Evolutionary conservation across 2,888 invertebrate species (phyloP).

Genomic region (Camptogramma bilineatum): DNA sequence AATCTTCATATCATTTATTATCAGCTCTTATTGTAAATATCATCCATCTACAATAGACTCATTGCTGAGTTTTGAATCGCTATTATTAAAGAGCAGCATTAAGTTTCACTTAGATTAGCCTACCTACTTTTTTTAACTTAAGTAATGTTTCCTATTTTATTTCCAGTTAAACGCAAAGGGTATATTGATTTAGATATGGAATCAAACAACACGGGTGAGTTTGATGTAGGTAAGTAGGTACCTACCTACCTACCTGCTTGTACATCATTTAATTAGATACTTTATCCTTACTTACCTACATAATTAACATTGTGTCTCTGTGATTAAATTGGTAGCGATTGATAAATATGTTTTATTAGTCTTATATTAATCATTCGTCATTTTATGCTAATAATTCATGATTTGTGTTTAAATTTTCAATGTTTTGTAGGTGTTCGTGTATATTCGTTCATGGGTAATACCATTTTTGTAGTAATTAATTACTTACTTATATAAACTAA

Average conservation of each 20-base stretch:
- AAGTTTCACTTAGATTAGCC: too few relatives aligned
- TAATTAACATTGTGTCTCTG: neutral
- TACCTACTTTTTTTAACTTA: too few relatives aligned
- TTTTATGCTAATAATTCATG: constrained; percentile 3
- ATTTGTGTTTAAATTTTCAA: constrained; percentile 25
- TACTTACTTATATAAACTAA: neutral
- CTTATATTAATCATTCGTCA: too few relatives aligned
- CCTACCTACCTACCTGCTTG: too few relatives aligned
- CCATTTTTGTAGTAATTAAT: constrained; percentile 16
- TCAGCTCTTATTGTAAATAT: too few relatives aligned
- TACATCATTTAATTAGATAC: neutral
- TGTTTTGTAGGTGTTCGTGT: constrained; percentile 74
- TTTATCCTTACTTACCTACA: neutral
- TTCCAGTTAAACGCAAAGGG: constrained; percentile 54
- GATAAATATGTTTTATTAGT: too few relatives aligned
- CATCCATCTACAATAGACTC: too few relatives aligned
- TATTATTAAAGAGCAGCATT: too few relatives aligned
- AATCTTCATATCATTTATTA: too few relatives aligned
- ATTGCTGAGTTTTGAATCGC: too few relatives aligned
- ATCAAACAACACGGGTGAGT: constrained; percentile 49
- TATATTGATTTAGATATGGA: constrained; percentile 63
- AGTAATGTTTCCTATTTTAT: constrained; percentile 35
- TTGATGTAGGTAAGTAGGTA: too few relatives aligned
- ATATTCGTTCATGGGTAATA: constrained; percentile 74
- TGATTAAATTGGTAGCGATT: too few relatives aligned